Evolutionary conservation across 2,797 vertebrate species (phyloP).

Genomic region (Discoglossus pictus): DNA sequence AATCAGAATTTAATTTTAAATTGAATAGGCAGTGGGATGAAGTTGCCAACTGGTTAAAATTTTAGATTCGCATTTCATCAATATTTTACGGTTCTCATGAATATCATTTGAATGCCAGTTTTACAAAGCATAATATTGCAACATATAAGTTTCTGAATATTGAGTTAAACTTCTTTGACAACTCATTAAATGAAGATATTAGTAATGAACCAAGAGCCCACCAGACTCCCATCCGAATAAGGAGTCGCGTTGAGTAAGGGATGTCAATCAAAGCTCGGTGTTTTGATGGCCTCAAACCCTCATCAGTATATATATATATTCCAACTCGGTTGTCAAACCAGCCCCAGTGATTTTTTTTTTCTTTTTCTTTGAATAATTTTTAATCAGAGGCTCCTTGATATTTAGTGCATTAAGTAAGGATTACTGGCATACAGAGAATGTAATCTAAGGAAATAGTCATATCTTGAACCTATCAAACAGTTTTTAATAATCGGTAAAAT

Average conservation of each 20-base stretch:
- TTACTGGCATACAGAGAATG: background rate
- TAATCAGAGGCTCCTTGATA: constrained; percentile 10
- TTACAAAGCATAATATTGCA: constrained; percentile 18
- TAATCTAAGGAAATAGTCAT: background rate
- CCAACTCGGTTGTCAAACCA: constrained; percentile 21
- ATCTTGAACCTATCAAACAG: no score
- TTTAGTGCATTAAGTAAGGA: constrained; percentile 2
- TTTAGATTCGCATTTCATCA: constrained; percentile 11
- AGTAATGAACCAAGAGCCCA: constrained; percentile 34
- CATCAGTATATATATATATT: constrained; percentile 35
- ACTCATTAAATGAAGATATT: constrained; percentile 36
- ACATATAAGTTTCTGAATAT: constrained; percentile 14
- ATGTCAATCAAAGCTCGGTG: constrained; percentile 33
- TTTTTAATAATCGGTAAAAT: no score
- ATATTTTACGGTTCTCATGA: constrained; percentile 15
- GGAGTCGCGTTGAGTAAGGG: constrained; percentile 23
- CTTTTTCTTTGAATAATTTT: no score
- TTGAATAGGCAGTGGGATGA: constrained; percentile 1
- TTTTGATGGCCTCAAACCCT: constrained; percentile 35
- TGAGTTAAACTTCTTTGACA: constrained; percentile 37
- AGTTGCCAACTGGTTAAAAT: constrained; percentile 26
- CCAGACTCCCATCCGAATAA: constrained; percentile 28
- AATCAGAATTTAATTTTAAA: constrained; percentile 26
- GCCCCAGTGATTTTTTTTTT: background rate
- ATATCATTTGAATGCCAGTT: constrained; percentile 27